phyloP scores from a whole-genome alignment of 2,113 vertebrate genomes.

The Chascanopsetta lugubris region DNA sequence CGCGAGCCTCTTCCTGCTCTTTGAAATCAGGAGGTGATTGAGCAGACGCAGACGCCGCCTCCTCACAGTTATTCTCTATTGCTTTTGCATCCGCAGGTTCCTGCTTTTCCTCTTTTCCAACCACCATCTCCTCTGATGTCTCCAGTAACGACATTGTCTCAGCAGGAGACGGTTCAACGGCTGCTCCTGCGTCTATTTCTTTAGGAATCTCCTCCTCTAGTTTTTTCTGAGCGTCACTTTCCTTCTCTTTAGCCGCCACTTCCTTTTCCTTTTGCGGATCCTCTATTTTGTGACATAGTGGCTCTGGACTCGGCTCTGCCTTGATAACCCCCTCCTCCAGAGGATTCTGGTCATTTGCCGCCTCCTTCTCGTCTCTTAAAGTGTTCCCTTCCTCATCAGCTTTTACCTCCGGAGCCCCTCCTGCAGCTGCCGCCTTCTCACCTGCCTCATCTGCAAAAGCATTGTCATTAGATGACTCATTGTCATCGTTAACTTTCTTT shows the following conservation, averaged over 20 bases:
- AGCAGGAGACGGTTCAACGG: constrained; percentile 1
- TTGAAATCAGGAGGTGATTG: constrained; percentile 8
- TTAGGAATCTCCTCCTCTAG: constrained; percentile 25
- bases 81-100: constrained; percentile 13
- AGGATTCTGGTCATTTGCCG: constrained; percentile 29
- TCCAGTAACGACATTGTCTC: constrained; percentile 24
- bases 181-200: constrained; percentile 26
- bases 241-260: background rate
- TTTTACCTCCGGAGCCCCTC: constrained; percentile 25
- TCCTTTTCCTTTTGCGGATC: constrained; percentile 41
- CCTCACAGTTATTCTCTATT: constrained; percentile 29
- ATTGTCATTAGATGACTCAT: constrained; percentile 28
- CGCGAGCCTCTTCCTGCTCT: constrained; percentile 38
- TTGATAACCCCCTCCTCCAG: constrained; percentile 9
- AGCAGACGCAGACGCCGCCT: constrained; percentile 8
- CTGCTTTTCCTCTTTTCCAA: constrained; percentile 16
- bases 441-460: constrained; percentile 29
- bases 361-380: constrained; percentile 27
- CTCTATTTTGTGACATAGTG: constrained; percentile 17
- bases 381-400: constrained; percentile 14
- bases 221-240: constrained; percentile 12
- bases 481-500: constrained; percentile 11
- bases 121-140: constrained; percentile 14
- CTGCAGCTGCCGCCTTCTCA: constrained; percentile 6
- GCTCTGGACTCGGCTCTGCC: constrained; percentile 11